Evolutionary conservation across 2,113 vertebrate species (phyloP).

Genomic region (Ameiurus melas): DNA sequence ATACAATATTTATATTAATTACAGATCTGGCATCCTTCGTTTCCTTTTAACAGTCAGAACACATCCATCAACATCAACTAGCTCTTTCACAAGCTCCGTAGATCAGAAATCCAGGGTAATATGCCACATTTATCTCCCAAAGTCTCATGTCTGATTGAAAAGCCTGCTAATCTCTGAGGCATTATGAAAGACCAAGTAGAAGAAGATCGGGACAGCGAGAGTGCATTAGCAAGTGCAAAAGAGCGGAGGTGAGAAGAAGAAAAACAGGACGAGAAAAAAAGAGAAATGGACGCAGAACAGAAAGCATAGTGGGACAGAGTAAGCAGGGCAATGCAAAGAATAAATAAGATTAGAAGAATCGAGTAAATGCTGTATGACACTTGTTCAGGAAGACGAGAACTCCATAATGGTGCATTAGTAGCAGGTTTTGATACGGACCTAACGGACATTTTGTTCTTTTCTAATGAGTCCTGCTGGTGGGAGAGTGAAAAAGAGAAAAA

Average conservation of each 20-base stretch:
- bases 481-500: slow-evolving; percentile 13
- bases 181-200: neutral
- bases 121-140: slow-evolving; percentile 37
- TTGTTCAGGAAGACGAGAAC: neutral
- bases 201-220: neutral
- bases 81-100: neutral
- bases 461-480: slow-evolving; percentile 23
- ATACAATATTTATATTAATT: slow-evolving; percentile 25
- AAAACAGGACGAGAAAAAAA: neutral
- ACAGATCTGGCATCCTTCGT: neutral
- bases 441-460: slow-evolving; percentile 46
- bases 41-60: slow-evolving; percentile 30
- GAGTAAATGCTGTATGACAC: slow-evolving; percentile 1
- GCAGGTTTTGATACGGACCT: slow-evolving; percentile 7
- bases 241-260: neutral
- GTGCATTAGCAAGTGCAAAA: slow-evolving; percentile 18
- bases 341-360: neutral
- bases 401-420: slow-evolving; percentile 48
- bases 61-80: slow-evolving; percentile 29
- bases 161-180: neutral
- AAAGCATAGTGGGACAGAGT: neutral
- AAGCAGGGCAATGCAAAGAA: neutral
- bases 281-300: neutral
- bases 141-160: slow-evolving; percentile 34
- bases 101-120: slow-evolving; percentile 23